Evolutionary conservation across 2,797 vertebrate species (phyloP), one percentile per base, ranked within the genome.

Genomic region (Phataginus tricuspis): DNA sequence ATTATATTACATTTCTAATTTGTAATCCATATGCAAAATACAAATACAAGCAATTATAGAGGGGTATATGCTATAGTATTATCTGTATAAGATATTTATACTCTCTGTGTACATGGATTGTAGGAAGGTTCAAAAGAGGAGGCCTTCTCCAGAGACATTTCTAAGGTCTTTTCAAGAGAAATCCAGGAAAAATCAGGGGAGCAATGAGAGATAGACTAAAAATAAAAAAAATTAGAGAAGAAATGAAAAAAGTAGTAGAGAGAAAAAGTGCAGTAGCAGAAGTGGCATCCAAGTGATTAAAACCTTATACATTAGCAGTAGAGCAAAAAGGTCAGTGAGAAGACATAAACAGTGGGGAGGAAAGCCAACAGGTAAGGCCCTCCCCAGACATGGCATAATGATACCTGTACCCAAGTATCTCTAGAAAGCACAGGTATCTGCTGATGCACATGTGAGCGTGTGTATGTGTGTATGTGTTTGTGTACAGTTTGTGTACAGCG

Each of bases 121-220:
- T 68, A 45, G 21, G 16, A 39, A 78, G 21, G 2, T 4, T 45
- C 8, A 51, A 18, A 90, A 87, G 2, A 83, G 18, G 59, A 87
- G 12, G 6, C 1, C 1, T 39, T 55, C 21, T 82, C 5, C 25
- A 53, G 51, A 79, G 29, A 69, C 13, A 0, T 69, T 85, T 18
- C 15, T 68, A 55, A n/a, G 89, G 7, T 23, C 4, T 78, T 90
- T 85, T 27, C 12, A 74, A 90, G 57, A 87, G 53, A 66, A 94
- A 75, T 55, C 5, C 6, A 59, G 74, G 4, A 61, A 87, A 39
- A 14, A 63, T 49, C 4, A 21, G 10, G 15, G 27, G 13, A 64
- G 1, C 34, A 87, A 0, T 2, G 4, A 49, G 3, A 79, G 15
- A 63, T 8, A 34, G 23, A 53, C 68, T 53, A 53, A 88, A n/a